Percentiles rank a stretch among this genome's conserved stretches.
These are phyloP conservation scores for Axinella damicornis DNA, from an alignment of 37 sponge, comb jelly and placozoan species.

Conservation along the genomic window DNA sequence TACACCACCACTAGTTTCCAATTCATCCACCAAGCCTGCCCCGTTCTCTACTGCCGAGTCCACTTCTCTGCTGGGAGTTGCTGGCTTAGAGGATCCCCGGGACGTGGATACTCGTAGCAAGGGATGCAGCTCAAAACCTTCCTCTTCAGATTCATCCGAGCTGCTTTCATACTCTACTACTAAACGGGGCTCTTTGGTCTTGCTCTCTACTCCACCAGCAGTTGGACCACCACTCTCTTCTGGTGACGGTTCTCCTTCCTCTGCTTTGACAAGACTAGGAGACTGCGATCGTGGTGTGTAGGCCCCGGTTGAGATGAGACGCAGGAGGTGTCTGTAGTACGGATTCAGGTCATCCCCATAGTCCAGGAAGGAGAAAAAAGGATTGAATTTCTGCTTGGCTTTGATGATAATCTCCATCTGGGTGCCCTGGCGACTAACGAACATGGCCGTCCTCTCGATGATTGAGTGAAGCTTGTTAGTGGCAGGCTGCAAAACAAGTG, in stretches of 20 bases:
- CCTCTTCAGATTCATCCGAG: constrained; percentile 72
- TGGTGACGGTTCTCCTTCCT: not conserved
- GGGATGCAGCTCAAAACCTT: constrained; percentile 81
- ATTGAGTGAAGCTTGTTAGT: constrained; percentile 89
- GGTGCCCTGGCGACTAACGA: constrained; percentile 78
- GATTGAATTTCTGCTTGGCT: constrained; percentile 90
- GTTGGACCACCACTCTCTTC: not conserved
- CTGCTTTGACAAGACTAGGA: not conserved
- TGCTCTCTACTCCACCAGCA: not conserved
- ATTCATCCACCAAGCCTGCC: not conserved
- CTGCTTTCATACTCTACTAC: not conserved
- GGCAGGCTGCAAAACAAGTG: constrained; percentile 64
- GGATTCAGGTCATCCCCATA: constrained; percentile 75
- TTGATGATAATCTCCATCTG: constrained; percentile 98
- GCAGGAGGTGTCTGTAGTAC: constrained; percentile 89
- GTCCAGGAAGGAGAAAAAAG: constrained; percentile 91
- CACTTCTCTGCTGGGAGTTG: not conserved
- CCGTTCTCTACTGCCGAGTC: not conserved
- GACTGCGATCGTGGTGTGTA: constrained; percentile 44
- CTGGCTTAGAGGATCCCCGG: not conserved
- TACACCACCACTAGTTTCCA: not conserved
- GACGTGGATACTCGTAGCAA: constrained; percentile 30
- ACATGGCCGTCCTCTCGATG: constrained; percentile 89
- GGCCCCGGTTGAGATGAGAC: constrained; percentile 21
- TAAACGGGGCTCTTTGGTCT: not conserved